A percentile compares a stretch with the other conserved stretches of the same genome.
Evolutionary conservation across 35 echinoderm and acorn worm genomes (phyloP).

Genomic region (Apostichopus japonicus): DNA sequence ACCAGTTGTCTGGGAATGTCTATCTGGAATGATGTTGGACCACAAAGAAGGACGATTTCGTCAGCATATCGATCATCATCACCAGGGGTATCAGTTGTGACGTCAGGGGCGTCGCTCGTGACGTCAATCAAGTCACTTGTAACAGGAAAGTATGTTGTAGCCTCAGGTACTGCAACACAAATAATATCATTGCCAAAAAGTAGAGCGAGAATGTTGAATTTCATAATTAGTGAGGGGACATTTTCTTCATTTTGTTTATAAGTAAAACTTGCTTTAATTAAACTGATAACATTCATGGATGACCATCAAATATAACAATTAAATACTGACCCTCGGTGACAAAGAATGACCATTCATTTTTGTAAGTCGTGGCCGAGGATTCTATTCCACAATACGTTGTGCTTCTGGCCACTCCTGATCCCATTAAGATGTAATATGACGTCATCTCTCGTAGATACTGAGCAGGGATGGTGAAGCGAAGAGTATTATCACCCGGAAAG

Average conservation of each 20-base stretch:
- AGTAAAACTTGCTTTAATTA: too few relatives aligned
- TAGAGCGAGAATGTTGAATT: too few relatives aligned
- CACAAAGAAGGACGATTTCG: neutral
- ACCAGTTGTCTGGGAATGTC: neutral
- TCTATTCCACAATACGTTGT: constrained; percentile 42
- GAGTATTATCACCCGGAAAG: constrained; percentile 9
- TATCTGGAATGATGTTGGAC: constrained; percentile 7
- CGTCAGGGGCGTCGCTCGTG: too few relatives aligned
- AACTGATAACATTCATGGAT: too few relatives aligned
- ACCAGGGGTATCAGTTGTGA: neutral
- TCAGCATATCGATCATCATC: neutral
- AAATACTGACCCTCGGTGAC: neutral
- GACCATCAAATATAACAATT: too few relatives aligned
- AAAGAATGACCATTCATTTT: constrained; percentile 4
- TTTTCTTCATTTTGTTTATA: too few relatives aligned
- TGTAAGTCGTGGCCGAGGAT: constrained; percentile 3
- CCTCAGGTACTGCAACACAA: too few relatives aligned
- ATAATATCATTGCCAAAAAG: too few relatives aligned
- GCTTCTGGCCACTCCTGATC: constrained; percentile 37
- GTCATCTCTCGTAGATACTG: neutral
- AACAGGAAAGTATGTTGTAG: too few relatives aligned
- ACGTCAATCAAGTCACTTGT: too few relatives aligned
- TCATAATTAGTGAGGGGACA: too few relatives aligned
- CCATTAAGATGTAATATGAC: constrained; percentile 56
- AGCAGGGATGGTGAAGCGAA: neutral